phyloP scores from a whole-genome alignment of 2,797 vertebrate genomes.

The Huso huso region DNA sequence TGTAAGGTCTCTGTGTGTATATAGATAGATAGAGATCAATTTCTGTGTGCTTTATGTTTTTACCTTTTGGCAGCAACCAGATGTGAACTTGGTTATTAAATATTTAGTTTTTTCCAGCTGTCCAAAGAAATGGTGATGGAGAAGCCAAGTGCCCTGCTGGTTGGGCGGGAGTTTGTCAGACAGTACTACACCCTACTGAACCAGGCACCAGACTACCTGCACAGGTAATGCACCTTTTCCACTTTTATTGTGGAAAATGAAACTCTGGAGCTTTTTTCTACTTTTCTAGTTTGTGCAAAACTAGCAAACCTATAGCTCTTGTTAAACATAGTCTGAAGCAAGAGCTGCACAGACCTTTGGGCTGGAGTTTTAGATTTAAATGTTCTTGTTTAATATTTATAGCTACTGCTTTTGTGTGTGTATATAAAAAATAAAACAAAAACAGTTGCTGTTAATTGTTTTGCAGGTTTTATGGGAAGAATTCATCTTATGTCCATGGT shows the following conservation, averaged over 20 bases:
- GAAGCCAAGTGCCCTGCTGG: conserved; percentile 99
- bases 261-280: no score
- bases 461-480: conserved; percentile 93
- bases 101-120: conserved; percentile 71
- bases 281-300: no score
- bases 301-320: no score
- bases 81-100: background rate
- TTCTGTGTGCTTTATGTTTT: background rate
- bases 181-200: conserved; percentile 98
- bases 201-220: conserved; percentile 94
- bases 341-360: no score
- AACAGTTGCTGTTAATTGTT: conserved; percentile 15
- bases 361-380: background rate
- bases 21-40: no score
- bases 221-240: conserved; percentile 61
- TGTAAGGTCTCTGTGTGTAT: no score
- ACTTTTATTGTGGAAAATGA: background rate
- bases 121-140: conserved; percentile 99
- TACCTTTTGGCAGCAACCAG: background rate
- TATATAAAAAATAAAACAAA: conserved; percentile 3
- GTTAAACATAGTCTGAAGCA: no score
- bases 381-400: background rate
- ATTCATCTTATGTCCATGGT: conserved; percentile 94
- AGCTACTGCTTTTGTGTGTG: background rate
- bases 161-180: conserved; percentile 98